Evolutionary conservation across 2,797 vertebrate species (phyloP).

Genomic region (Pseudomugil tenellus): DNA sequence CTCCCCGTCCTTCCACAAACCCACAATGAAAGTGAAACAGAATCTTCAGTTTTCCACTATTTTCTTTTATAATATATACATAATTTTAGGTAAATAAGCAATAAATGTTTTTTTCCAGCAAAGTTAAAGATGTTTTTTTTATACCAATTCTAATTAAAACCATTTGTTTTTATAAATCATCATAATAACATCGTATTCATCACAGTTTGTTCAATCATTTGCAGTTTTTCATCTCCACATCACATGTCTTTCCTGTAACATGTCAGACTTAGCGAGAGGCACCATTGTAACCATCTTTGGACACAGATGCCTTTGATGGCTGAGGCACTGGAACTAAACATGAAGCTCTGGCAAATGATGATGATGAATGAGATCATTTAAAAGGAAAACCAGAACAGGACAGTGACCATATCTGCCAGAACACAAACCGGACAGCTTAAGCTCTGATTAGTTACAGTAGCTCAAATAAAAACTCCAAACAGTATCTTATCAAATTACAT

Average conservation of each 20-base stretch:
- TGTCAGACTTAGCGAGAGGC: background rate
- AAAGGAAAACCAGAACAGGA: background rate
- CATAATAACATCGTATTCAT: no score
- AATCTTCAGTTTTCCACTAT: background rate
- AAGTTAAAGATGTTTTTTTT: no score
- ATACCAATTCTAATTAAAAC: no score
- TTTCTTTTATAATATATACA: background rate
- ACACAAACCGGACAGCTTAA: background rate
- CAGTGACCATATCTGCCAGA: background rate
- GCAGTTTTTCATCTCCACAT: background rate
- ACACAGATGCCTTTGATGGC: background rate
- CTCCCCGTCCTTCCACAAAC: no score
- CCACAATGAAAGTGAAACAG: no score
- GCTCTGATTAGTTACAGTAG: background rate
- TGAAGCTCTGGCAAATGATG: background rate
- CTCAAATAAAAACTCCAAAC: constrained; percentile 1
- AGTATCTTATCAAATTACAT: background rate
- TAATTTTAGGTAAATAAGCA: background rate
- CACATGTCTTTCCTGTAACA: background rate
- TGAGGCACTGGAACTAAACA: background rate
- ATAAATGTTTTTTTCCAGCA: no score
- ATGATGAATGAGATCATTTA: background rate
- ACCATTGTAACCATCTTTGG: background rate
- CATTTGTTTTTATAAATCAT: no score
- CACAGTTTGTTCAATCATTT: no score